Base-by-base conservation (phyloP, 2,797 vertebrate genomes). In the Momotus momota region DNA sequence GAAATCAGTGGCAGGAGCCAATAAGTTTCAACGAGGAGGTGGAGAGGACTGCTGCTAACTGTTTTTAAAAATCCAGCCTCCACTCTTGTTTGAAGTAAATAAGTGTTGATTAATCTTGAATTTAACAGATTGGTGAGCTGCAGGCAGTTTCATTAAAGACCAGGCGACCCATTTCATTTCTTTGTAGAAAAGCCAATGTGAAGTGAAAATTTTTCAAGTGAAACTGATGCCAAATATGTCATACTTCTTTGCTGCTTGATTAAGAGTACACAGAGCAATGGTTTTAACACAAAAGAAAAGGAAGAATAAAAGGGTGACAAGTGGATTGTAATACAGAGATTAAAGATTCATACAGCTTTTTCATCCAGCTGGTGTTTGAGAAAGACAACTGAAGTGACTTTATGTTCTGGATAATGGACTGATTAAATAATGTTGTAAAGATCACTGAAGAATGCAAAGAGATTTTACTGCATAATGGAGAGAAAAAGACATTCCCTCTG, bases 31-130 rank as follows among this genome's bases (percentile, higher is more conserved):
- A 1, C 31, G 18, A 85, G 31, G 45, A 89, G 17, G 40, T 79
- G 55, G 35, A 83, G 21, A 21, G 38, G 62, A 43, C n/a, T 86
- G 8, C 29, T 79, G 54, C 78, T 35, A 43, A 51, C 46, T 48
- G 21, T 3, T 86, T 90, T 88, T 54, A 70, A 84, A 90, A 94
- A 45, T 49, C 17, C 17, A 77, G 4, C 21, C 54, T 92, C 31
- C 27, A 6, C 6, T 74, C 52, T 72, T 71, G 15, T 94, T 94
- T 94, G 83, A 94, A 95, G 88, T 66, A 79, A 93, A 23, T 70
- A 93, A 69, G 65, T 69, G 54, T 83, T 96, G 69, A 90, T 92
- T 91, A 87, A 85, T 74, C 52, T 82, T 74, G 55, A 93, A 69
- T 12, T 69, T 90, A 74, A 81, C 20, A 88, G 71, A 67, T 1